Evolutionary conservation across 1,140 invertebrate species (phyloP).

Genomic region (Stenopsyche tienmushanensis): DNA sequence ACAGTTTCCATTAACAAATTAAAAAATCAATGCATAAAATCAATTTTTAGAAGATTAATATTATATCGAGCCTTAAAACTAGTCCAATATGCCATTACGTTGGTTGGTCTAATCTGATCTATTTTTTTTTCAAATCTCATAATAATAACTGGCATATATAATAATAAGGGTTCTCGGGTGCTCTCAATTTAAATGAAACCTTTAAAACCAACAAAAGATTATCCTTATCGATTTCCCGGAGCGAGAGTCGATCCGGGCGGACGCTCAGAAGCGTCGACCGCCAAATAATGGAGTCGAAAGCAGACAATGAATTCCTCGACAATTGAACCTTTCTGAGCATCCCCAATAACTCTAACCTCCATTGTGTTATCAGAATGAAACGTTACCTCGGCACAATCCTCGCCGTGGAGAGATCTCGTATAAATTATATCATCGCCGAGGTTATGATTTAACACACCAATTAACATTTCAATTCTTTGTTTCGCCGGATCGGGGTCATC

Average conservation of each 20-base stretch:
- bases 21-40: too few relatives aligned
- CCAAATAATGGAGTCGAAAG: constrained; percentile 18
- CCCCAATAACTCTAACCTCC: constrained; percentile 32
- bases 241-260: neutral
- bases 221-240: constrained; percentile 29
- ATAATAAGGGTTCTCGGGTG: neutral
- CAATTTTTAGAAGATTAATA: too few relatives aligned
- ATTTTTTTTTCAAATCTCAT: too few relatives aligned
- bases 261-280: constrained; percentile 1
- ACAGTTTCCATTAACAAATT: too few relatives aligned
- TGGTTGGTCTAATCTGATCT: too few relatives aligned
- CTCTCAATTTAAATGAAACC: constrained; percentile 24
- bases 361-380: constrained; percentile 33
- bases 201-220: constrained; percentile 34
- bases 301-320: constrained; percentile 38
- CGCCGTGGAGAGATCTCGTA: constrained; percentile 2
- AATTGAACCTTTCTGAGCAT: constrained; percentile 36
- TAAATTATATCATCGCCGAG: constrained; percentile 13
- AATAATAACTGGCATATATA: neutral
- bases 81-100: too few relatives aligned
- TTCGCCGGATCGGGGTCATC: neutral
- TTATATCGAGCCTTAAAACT: too few relatives aligned
- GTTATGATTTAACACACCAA: constrained; percentile 9
- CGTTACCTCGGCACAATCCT: constrained; percentile 18
- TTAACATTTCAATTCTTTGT: constrained; percentile 14